phyloP scores from a whole-genome alignment of 2,113 vertebrate genomes.

The Asarcornis scutulata region DNA sequence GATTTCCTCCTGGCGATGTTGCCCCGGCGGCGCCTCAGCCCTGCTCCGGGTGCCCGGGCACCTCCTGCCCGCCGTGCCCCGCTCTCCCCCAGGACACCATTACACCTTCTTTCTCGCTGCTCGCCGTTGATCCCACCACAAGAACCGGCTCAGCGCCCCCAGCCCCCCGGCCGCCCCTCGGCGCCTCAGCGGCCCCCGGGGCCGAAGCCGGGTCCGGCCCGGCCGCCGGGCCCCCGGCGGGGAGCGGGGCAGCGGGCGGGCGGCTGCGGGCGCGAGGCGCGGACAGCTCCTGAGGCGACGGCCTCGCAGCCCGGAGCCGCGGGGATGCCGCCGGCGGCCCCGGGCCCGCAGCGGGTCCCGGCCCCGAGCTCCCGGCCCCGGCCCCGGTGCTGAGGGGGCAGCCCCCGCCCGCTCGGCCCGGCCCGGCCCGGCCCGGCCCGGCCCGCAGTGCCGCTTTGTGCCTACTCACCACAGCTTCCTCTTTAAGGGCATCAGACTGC shows the following conservation, averaged over 20 bases:
- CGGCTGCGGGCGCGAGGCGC: too few species aligned
- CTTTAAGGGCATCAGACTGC: constrained; percentile 94
- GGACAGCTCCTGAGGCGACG: not conserved
- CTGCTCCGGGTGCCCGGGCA: not conserved
- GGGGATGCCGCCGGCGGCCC: too few species aligned
- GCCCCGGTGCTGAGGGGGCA: not conserved
- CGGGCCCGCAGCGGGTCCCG: too few species aligned
- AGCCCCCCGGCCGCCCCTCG: too few species aligned
- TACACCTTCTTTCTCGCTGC: not conserved
- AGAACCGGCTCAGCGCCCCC: constrained; percentile 8
- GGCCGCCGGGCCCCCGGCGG: too few species aligned
- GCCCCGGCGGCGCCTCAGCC: not conserved
- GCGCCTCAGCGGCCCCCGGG: too few species aligned
- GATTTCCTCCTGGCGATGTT: not conserved
- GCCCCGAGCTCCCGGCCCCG: too few species aligned
- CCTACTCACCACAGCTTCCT: constrained; percentile 96
- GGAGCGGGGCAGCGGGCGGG: too few species aligned
- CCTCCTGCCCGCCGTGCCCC: constrained; percentile 24
- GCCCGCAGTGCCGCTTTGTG: constrained; percentile 27
- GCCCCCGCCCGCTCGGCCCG: not conserved
- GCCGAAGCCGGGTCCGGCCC: too few species aligned
- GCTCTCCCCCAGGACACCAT: constrained; percentile 51
- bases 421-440: not conserved
- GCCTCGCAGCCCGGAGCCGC: too few species aligned
- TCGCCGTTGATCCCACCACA: not conserved